These are phyloP conservation scores for Sebastolobus altivelis DNA, from an alignment of 2,797 vertebrate genomes.

Conservation along the genomic window DNA sequence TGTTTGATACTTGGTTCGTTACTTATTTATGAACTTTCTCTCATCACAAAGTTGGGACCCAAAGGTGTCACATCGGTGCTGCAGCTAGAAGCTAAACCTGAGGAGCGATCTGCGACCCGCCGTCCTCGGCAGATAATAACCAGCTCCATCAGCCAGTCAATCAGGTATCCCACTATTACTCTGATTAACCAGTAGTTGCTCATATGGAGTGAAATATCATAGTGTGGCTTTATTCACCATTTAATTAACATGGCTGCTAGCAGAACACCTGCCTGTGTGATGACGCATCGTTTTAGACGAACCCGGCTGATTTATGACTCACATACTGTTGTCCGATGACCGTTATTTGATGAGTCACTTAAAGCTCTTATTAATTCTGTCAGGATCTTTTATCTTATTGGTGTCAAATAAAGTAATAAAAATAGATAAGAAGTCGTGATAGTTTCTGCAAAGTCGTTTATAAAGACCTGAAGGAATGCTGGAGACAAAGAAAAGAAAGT, in stretches of 20 bases:
- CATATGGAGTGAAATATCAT: conserved; percentile 42
- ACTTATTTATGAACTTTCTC: background rate
- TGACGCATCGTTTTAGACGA: conserved; percentile 12
- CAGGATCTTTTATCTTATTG: conserved; percentile 28
- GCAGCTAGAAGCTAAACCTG: background rate
- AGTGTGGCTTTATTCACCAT: conserved; percentile 56
- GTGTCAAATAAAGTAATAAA: conserved; percentile 55
- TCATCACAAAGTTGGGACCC: conserved; percentile 6
- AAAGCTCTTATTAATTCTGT: conserved; percentile 39
- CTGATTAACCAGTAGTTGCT: conserved; percentile 59
- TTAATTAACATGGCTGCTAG: conserved; percentile 65
- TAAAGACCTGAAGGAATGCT: background rate
- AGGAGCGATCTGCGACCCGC: conserved; percentile 7
- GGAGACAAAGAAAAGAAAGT: background rate
- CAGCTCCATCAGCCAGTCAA: conserved; percentile 39
- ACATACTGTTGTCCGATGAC: conserved; percentile 43
- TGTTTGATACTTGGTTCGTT: background rate
- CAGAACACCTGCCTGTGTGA: conserved; percentile 40
- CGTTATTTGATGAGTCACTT: conserved; percentile 9
- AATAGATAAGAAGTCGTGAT: conserved; percentile 25
- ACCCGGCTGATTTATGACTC: conserved; percentile 52
- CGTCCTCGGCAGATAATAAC: conserved; percentile 24
- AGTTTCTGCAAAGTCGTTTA: background rate
- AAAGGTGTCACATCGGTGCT: background rate
- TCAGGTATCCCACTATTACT: conserved; percentile 48